phyloP scores from a whole-genome alignment of 2,113 vertebrate genomes.

The Indri indri region DNA sequence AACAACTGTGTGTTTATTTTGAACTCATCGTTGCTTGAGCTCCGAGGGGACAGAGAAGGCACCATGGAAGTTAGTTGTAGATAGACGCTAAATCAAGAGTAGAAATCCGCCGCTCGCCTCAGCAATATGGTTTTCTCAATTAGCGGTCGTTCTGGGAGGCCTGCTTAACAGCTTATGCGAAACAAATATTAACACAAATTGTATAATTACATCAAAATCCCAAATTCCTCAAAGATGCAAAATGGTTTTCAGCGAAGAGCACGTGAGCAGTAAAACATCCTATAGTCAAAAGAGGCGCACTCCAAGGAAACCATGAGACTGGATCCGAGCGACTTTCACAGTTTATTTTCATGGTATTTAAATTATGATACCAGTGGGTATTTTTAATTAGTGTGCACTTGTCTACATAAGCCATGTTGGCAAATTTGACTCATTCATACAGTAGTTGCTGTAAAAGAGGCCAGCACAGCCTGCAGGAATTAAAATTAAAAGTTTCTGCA shows the following conservation, averaged over 20 bases:
- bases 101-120: slow-evolving; percentile 74
- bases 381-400: slow-evolving; percentile 90
- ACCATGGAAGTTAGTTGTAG: slow-evolving; percentile 61
- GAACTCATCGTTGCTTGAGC: neutral
- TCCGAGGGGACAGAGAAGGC: neutral
- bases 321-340: slow-evolving; percentile 84
- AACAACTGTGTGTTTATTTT: neutral
- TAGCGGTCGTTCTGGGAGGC: slow-evolving; percentile 81
- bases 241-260: slow-evolving; percentile 80
- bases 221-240: slow-evolving; percentile 84
- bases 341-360: slow-evolving; percentile 90
- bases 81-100: slow-evolving; percentile 70
- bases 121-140: slow-evolving; percentile 78
- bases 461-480: slow-evolving; percentile 89
- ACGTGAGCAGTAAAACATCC: slow-evolving; percentile 79
- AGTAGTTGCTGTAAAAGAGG: slow-evolving; percentile 87
- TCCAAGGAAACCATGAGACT: slow-evolving; percentile 83
- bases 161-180: slow-evolving; percentile 82
- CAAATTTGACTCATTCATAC: slow-evolving; percentile 88
- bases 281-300: slow-evolving; percentile 82
- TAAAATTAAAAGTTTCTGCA: slow-evolving; percentile 89
- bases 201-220: slow-evolving; percentile 83
- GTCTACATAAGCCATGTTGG: slow-evolving; percentile 89
- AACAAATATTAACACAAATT: slow-evolving; percentile 88
- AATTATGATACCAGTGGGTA: slow-evolving; percentile 89